Conservation (phyloP, 2,888 invertebrate species). For the Lycia hirtaria region DNA sequence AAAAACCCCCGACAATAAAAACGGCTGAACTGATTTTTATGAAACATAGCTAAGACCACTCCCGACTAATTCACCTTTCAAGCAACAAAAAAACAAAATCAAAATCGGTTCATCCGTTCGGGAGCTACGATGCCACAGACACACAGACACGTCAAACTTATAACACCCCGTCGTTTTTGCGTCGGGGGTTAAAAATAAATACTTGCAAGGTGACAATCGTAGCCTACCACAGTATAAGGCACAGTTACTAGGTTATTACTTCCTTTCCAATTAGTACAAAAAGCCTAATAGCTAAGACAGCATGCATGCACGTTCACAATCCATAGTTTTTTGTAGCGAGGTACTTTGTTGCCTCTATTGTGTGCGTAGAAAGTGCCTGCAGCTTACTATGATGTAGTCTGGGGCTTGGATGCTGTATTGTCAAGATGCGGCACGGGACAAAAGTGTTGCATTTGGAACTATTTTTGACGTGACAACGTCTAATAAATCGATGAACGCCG, state of each 20-base stretch:
- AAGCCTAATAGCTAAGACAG: constrained; percentile 6
- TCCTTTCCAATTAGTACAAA: constrained; percentile 15
- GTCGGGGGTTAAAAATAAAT: neutral
- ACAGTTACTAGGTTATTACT: neutral
- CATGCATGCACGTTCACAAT: neutral
- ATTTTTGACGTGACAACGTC: too few relatives aligned
- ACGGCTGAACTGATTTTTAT: too few relatives aligned
- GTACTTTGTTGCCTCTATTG: constrained; percentile 36
- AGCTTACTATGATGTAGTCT: neutral
- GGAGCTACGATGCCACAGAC: too few relatives aligned
- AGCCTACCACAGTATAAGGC: neutral
- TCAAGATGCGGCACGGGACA: constrained; percentile 21
- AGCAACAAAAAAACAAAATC: too few relatives aligned
- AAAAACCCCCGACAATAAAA: too few relatives aligned
- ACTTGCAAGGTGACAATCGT: neutral
- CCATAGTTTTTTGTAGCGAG: constrained; percentile 16
- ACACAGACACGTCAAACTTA: too few relatives aligned
- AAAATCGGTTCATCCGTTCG: too few relatives aligned
- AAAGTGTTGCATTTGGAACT: constrained; percentile 21
- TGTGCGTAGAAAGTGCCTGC: constrained; percentile 44
- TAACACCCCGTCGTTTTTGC: too few relatives aligned
- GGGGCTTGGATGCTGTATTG: constrained; percentile 38
- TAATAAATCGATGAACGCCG: too few relatives aligned
- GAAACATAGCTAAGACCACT: too few relatives aligned
- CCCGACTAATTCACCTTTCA: too few relatives aligned